phyloP scores from a whole-genome alignment of 2,888 invertebrate species.

The Chrysopilus asiliformis region DNA sequence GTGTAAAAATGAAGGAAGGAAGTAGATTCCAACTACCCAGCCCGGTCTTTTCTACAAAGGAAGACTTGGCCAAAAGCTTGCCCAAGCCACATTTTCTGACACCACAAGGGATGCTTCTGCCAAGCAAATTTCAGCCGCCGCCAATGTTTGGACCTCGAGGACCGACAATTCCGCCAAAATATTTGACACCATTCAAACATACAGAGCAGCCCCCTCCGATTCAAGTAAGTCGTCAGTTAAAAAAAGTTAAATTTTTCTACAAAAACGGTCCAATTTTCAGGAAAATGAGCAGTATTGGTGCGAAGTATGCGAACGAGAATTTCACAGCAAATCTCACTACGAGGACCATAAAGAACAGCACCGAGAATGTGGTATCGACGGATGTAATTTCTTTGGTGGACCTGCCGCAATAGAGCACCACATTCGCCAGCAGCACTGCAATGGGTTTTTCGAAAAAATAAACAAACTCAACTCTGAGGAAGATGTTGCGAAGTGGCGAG shows the following conservation, averaged over 20 bases:
- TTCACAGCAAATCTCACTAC: constrained; percentile 44
- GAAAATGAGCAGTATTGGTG: constrained; percentile 38
- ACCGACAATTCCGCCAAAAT: constrained; percentile 28
- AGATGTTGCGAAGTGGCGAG: constrained; percentile 72
- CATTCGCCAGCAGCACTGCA: constrained; percentile 66
- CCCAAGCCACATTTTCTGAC: constrained; percentile 26
- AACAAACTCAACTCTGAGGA: constrained; percentile 61
- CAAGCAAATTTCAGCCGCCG: constrained; percentile 29
- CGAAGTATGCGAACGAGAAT: constrained; percentile 71
- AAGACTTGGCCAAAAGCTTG: too few relatives aligned
- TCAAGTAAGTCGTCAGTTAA: too few relatives aligned
- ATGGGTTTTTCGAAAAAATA: constrained; percentile 70
- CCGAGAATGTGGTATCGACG: constrained; percentile 63
- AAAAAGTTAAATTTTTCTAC: too few relatives aligned
- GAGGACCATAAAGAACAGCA: constrained; percentile 60
- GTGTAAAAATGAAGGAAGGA: too few relatives aligned
- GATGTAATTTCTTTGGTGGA: constrained; percentile 67
- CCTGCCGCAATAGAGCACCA: constrained; percentile 68
- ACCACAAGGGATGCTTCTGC: constrained; percentile 31
- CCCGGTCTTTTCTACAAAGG: too few relatives aligned
- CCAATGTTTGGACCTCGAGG: constrained; percentile 35
- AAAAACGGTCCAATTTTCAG: not conserved
- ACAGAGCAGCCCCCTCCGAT: too few relatives aligned
- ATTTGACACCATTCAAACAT: constrained; percentile 13
- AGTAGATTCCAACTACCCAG: too few relatives aligned